Percentiles rank a stretch among this genome's conserved stretches.
These are phyloP conservation scores for Varecia variegata DNA, from an alignment of 2,797 vertebrate genomes.

Conservation along the genomic window DNA sequence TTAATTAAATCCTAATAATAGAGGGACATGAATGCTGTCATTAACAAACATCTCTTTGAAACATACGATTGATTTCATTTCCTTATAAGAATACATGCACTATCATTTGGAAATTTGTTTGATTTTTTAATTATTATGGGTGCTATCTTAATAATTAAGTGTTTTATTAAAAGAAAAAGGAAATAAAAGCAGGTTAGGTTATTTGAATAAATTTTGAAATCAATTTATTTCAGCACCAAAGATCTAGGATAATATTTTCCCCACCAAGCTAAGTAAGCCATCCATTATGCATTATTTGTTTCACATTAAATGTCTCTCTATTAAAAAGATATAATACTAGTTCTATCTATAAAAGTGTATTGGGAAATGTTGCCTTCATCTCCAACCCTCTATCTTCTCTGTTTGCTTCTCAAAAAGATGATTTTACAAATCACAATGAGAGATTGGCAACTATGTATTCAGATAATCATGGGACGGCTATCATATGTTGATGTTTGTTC, in stretches of 20 bases:
- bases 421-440: background rate
- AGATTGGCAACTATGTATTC: background rate
- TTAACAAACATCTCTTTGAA: background rate
- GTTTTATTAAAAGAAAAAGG: background rate
- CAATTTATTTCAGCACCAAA: background rate
- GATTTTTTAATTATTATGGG: background rate
- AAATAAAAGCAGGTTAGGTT: background rate
- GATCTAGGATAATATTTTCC: background rate
- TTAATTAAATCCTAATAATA: background rate
- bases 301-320: background rate
- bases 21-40: background rate
- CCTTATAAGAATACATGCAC: background rate
- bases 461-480: background rate
- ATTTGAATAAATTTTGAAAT: constrained; percentile 37
- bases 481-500: background rate
- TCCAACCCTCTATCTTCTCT: background rate
- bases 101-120: constrained; percentile 27
- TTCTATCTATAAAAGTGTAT: background rate
- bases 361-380: background rate
- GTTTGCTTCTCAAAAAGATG: background rate
- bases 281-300: background rate
- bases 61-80: background rate
- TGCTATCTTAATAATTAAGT: background rate
- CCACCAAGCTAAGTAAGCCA: background rate
- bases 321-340: background rate